Evolutionary conservation across 2,113 vertebrate genomes (phyloP), one percentile per base, ranked within the genome.

Genomic region (Procavia capensis): DNA sequence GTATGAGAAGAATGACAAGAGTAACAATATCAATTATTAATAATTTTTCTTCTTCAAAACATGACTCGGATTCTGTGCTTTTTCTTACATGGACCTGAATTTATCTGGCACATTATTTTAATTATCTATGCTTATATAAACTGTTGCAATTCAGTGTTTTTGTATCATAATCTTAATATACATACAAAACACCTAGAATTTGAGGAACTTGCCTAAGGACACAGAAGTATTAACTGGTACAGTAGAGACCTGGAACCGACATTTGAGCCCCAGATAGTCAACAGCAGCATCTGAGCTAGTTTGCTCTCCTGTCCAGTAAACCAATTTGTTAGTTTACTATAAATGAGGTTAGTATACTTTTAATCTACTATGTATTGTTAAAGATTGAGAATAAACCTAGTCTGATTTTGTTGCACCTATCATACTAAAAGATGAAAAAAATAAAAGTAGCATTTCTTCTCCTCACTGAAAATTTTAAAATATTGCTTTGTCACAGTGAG

Each of bases 331-430:
- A n/a, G 0, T 91, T 85, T 88, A 64, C 27, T 72, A 59, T 54
- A 92, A 93, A n/a, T 81, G 9, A 64, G 16, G 76, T 93, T 96
- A 89, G 43, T 20, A 63, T 80, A 75, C 16, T 47, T 70, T 63
- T 74, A 81, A 34, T 90, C 8, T 86, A 84, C 0, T 39, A 22
- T 59, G 29, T 93, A 27, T 83, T 61, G 45, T 41, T 88, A 80
- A 83, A 90, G 9, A 50, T 24, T 74, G 36, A 36, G 20, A 96
- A 90, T 93, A 85, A 90, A 50, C 16, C 6, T 45, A 61, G n/a
- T 87, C 89, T 90, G 41, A 81, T 90, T 92, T 89, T 94, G 5
- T 78, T 79, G 29, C 36, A 85, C 10, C 43, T 74, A 16, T 27
- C 27, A 87, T 74, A n/a, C 59, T 72, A 72, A 82, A 91, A 94